Conservation (phyloP, 2,113 vertebrate genomes). For the Dipodomys ordii region DNA sequence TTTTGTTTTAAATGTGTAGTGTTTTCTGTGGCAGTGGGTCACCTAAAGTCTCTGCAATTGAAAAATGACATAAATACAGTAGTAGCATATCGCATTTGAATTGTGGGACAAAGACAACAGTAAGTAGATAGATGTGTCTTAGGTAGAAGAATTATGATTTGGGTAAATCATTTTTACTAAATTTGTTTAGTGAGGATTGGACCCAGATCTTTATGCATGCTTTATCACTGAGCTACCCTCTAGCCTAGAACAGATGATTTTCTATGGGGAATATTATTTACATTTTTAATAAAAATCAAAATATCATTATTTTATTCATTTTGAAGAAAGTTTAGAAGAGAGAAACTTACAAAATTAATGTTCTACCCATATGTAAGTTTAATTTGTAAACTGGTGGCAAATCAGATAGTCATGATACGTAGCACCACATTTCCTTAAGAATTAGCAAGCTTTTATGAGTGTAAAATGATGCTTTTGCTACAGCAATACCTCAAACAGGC, state of each 20-base stretch:
- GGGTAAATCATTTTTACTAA: too few relatives aligned
- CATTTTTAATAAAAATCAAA: constrained; percentile 4
- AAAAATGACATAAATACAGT: neutral
- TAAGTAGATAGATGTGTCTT: neutral
- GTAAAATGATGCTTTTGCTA: constrained; percentile 18
- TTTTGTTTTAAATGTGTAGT: neutral
- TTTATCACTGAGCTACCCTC: too few relatives aligned
- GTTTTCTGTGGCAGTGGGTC: neutral
- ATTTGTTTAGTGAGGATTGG: neutral
- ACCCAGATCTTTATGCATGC: neutral
- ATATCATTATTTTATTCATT: neutral
- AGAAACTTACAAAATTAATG: constrained; percentile 42
- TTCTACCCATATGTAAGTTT: constrained; percentile 5
- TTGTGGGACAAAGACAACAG: neutral
- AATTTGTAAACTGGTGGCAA: constrained; percentile 11
- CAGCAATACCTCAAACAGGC: neutral
- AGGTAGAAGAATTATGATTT: neutral
- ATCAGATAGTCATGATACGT: neutral
- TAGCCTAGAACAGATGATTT: neutral
- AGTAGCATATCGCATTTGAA: neutral
- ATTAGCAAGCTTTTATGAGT: neutral
- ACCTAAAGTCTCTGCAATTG: neutral
- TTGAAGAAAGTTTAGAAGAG: constrained; percentile 46
- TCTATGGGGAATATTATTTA: neutral
- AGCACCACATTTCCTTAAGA: neutral